phyloP scores from a whole-genome alignment of 2,888 invertebrate species.

The Antheraea yamamai region DNA sequence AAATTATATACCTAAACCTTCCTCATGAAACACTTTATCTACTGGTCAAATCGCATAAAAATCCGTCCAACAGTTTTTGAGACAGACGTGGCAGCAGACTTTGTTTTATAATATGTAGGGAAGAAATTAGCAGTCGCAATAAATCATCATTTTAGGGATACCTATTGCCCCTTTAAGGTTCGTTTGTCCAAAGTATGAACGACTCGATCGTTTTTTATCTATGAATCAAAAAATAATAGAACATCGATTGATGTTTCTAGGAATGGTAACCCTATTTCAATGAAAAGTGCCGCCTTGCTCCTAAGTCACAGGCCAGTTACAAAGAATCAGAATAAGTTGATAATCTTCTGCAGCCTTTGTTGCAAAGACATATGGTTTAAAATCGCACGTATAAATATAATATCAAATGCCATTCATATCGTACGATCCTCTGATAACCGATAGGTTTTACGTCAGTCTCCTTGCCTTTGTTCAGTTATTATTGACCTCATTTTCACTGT shows the following conservation, averaged over 20 bases:
- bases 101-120: no score
- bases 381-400: background rate
- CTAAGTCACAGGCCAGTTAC: background rate
- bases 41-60: no score
- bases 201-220: background rate
- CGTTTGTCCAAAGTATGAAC: background rate
- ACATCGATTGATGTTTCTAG: background rate
- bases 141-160: no score
- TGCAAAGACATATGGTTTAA: background rate
- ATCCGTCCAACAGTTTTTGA: no score
- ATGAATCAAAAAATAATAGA: background rate
- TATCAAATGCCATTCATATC: slow-evolving; percentile 14
- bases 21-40: no score
- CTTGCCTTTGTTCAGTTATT: slow-evolving; percentile 10
- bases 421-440: slow-evolving; percentile 17
- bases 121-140: no score
- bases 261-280: background rate
- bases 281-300: background rate
- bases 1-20: no score
- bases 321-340: background rate
- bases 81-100: no score
- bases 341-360: background rate
- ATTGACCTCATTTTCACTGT: background rate
- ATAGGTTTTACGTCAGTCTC: slow-evolving; percentile 11
- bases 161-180: no score